Percentiles rank a stretch among this genome's conserved stretches.
Conservation (phyloP, 2,888 invertebrate genomes). For the Ennomos fuscantarius region DNA sequence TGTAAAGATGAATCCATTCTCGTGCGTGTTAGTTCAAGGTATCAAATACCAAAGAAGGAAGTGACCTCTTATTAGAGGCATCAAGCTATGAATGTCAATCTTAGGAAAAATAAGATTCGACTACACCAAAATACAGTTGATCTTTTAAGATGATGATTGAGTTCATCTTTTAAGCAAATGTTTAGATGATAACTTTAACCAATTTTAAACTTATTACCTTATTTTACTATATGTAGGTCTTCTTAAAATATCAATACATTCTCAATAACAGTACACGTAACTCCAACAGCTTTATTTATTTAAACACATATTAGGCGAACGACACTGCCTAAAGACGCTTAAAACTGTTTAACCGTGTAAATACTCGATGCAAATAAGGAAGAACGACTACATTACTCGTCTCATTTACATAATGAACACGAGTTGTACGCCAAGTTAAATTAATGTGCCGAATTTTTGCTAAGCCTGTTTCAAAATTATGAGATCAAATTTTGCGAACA, state of each 20-base stretch:
- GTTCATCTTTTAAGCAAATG: too few species aligned
- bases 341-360: constrained; percentile 53
- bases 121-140: too few species aligned
- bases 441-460: constrained; percentile 28
- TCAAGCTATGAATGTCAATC: neutral
- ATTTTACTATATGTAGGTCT: constrained; percentile 2
- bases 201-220: constrained; percentile 15
- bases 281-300: constrained; percentile 28
- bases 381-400: constrained; percentile 52
- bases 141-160: too few species aligned
- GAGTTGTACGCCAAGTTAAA: constrained; percentile 30
- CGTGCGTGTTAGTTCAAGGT: constrained; percentile 64
- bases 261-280: constrained; percentile 2
- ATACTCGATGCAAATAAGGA: constrained; percentile 62
- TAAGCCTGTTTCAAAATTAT: constrained; percentile 11
- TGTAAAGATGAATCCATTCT: constrained; percentile 5
- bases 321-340: constrained; percentile 33
- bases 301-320: constrained; percentile 27
- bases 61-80: constrained; percentile 47
- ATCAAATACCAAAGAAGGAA: constrained; percentile 56
- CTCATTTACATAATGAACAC: constrained; percentile 64
- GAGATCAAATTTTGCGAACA: constrained; percentile 21
- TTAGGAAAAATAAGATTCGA: neutral
- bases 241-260: constrained; percentile 7
- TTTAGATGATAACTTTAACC: neutral